Percentiles rank a stretch among this genome's conserved stretches.
These are phyloP conservation scores for Pharmacophagus antenor DNA, from an alignment of 2,888 invertebrate species.

Conservation along the genomic window DNA sequence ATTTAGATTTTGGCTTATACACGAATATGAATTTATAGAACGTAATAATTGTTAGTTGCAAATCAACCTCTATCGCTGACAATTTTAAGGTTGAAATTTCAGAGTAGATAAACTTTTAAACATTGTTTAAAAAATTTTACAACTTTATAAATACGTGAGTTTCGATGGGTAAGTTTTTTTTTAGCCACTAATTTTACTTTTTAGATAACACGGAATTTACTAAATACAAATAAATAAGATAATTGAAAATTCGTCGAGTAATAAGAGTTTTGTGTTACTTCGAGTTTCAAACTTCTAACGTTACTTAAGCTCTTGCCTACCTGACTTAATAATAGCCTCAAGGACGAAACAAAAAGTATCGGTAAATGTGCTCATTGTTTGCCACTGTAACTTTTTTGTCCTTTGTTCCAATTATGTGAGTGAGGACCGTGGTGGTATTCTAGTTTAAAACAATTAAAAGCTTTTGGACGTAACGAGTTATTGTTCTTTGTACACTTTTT, in stretches of 20 bases:
- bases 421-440: conserved; percentile 26
- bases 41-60: too few species aligned
- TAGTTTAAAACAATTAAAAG: conserved; percentile 31
- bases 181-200: too few species aligned
- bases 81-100: too few species aligned
- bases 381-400: conserved; percentile 57
- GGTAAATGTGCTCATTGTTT: conserved; percentile 60
- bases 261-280: background rate
- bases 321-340: conserved; percentile 57
- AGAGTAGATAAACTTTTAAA: too few species aligned
- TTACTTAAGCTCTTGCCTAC: conserved; percentile 39
- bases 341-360: conserved; percentile 51
- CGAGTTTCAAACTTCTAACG: conserved; percentile 22
- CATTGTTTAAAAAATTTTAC: too few species aligned
- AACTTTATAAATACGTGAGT: too few species aligned
- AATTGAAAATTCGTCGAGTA: background rate
- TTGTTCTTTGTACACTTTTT: conserved; percentile 16
- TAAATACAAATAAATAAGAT: background rate
- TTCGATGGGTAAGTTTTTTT: too few species aligned
- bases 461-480: conserved; percentile 21
- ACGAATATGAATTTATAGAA: conserved; percentile 5
- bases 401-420: conserved; percentile 49
- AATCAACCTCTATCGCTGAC: too few species aligned
- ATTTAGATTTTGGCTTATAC: conserved; percentile 34
- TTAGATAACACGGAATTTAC: background rate